Evolutionary conservation across 2,797 vertebrate genomes (phyloP).

Genomic region (Rhinatrema bivittatum): DNA sequence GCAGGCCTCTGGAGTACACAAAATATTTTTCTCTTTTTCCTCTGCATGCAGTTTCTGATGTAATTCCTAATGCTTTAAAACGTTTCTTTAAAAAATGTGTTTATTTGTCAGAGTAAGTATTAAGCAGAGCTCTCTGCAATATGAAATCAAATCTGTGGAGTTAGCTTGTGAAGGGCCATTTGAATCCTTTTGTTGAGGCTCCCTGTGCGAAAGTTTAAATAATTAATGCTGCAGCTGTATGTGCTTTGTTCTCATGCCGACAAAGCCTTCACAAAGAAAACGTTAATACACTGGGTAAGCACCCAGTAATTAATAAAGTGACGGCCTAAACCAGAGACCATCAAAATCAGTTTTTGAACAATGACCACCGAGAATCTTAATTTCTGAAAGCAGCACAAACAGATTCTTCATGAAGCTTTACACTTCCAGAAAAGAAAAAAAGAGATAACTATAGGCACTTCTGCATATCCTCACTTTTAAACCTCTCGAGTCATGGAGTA

Average conservation of each 20-base stretch:
- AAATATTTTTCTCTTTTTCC: too few relatives aligned
- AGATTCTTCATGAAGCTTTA: too few relatives aligned
- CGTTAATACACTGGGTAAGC: neutral
- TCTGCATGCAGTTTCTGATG: too few relatives aligned
- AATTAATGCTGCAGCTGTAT: neutral
- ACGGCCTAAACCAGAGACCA: constrained; percentile 10
- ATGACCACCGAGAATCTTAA: constrained; percentile 11
- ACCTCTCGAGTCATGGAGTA: too few relatives aligned
- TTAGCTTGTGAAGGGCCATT: neutral
- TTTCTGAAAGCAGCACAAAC: too few relatives aligned
- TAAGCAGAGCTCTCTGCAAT: too few relatives aligned
- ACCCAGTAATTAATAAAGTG: neutral
- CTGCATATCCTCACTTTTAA: too few relatives aligned
- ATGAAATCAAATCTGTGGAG: too few relatives aligned
- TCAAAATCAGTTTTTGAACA: constrained; percentile 14
- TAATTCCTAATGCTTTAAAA: neutral
- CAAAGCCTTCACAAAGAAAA: neutral
- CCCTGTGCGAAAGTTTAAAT: constrained; percentile 2
- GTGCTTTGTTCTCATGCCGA: constrained; percentile 10
- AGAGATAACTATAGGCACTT: too few relatives aligned
- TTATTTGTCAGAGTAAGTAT: too few relatives aligned
- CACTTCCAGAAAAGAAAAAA: too few relatives aligned
- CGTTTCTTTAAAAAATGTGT: neutral
- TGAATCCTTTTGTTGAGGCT: neutral
- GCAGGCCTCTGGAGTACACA: too few relatives aligned